Evolutionary conservation across 1,140 invertebrate genomes (phyloP).

Genomic region (Diploscapter pachys): DNA sequence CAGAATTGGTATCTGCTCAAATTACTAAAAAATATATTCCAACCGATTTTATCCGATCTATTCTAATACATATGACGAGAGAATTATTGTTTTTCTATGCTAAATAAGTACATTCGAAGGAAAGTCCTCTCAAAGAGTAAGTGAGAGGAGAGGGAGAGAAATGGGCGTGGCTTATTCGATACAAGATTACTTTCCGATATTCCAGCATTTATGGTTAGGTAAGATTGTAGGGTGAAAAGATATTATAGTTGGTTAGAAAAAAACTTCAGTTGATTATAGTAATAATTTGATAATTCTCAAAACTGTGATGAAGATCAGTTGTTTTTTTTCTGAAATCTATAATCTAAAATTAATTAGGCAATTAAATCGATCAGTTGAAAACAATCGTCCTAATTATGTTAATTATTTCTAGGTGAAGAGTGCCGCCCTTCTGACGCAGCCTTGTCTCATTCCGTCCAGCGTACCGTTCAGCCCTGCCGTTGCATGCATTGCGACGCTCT

Average conservation of each 20-base stretch:
- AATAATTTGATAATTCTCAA: neutral
- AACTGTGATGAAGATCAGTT: neutral
- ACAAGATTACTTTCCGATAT: too few relatives aligned
- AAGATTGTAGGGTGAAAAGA: too few relatives aligned
- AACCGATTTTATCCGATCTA: too few relatives aligned
- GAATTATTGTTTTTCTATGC: too few relatives aligned
- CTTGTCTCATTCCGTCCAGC: constrained; percentile 37
- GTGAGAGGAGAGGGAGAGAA: neutral
- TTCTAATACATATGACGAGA: too few relatives aligned
- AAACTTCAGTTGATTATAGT: neutral
- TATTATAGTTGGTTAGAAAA: too few relatives aligned
- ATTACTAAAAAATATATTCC: too few relatives aligned
- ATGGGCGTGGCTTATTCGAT: too few relatives aligned
- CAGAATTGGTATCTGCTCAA: constrained; percentile 5
- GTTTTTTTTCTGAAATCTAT: constrained; percentile 25
- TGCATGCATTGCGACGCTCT: constrained; percentile 53
- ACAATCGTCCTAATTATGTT: too few relatives aligned
- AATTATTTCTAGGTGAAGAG: too few relatives aligned
- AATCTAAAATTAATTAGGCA: constrained; percentile 3
- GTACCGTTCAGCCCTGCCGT: constrained; percentile 49
- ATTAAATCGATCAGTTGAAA: too few relatives aligned
- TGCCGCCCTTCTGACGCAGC: constrained; percentile 36
- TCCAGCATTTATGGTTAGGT: too few relatives aligned
- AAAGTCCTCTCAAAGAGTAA: neutral
- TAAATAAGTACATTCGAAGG: neutral